Evolutionary conservation across 2,113 vertebrate species (phyloP), one percentile per base, ranked within the genome.

Genomic region (Grallaria varia): DNA sequence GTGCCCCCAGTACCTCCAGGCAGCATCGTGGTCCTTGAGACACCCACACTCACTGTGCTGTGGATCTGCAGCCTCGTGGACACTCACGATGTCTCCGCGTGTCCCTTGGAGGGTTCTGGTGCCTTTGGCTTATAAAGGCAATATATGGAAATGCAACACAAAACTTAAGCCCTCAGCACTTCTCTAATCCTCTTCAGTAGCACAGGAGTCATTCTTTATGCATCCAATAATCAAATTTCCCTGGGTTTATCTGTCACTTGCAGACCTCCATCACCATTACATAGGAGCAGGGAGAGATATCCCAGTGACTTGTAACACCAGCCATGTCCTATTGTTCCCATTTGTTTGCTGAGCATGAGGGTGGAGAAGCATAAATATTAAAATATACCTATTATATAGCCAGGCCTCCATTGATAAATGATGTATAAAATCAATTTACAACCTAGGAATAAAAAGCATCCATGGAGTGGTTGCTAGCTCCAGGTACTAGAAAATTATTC

Each of bases 391-490:
- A 94, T 97, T 96, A 97, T 95, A 93, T 93, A 93, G 91, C 96
- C 92, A 79, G 71, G 90, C 69, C 96, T 93, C 95, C 87, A 93
- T 84, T 97, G 98, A 97, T 95, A 97, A 97, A 89, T 93, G 96
- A 97, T 93, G 97, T 97, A 97, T 97, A 97, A 98, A 98, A 97
- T 97, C 97, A 97, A 97, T 98, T 98, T 97, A 96, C 96, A 93
- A 91, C 90, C 86, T 79, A 73, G 89, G 93, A 97, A 97, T 97
- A 97, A 96, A 97, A 97, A 96, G 84, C 91, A 93, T 82, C 84
- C 33, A 33, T 9, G 83, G 94, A 94, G 90, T 14, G 4, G 53
- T 91, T 12, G 89, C 84, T 90, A 87, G 91, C 81, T 96, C 47
- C 44, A 31, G 95, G 93, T 97, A 94, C 91, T 62, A 68, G 40